These are phyloP conservation scores for Cyanoramphus novaezelandiae DNA, from an alignment of 2,113 vertebrate species.

Conservation along the genomic window DNA sequence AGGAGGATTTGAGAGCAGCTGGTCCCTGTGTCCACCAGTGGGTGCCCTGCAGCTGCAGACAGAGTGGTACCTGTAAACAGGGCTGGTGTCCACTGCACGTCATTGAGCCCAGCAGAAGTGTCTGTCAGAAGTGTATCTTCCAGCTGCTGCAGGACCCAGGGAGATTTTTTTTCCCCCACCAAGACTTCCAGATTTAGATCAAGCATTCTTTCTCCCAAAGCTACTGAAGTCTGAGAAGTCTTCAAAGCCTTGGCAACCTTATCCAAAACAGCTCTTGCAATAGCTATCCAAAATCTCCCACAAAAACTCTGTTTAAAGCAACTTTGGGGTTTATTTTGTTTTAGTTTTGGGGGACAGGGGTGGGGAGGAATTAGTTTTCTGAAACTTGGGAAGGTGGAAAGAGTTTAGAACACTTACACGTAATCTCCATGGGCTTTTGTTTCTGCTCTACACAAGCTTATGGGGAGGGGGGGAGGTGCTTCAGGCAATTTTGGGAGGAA, in stretches of 20 bases:
- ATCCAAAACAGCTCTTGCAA: background rate
- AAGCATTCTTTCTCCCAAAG: background rate
- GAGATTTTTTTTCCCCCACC: background rate
- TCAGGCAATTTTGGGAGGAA: background rate
- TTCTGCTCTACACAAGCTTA: background rate
- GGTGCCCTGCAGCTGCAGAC: background rate
- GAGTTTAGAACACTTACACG: background rate
- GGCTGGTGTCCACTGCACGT: accelerated
- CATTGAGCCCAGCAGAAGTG: accelerated
- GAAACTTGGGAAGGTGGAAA: background rate
- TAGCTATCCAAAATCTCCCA: background rate
- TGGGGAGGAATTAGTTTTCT: background rate
- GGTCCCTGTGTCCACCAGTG: accelerated
- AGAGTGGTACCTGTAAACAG: background rate
- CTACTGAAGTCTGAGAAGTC: background rate
- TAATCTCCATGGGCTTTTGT: background rate
- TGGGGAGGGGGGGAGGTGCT: background rate
- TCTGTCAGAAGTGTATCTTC: background rate
- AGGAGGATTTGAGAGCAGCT: background rate
- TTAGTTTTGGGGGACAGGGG: background rate
- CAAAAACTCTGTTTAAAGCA: background rate
- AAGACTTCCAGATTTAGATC: background rate
- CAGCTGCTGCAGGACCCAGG: background rate
- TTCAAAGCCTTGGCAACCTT: background rate
- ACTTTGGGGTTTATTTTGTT: background rate